Evolutionary conservation across 2,113 vertebrate genomes (phyloP).

Genomic region (Platysternon megacephalum): DNA sequence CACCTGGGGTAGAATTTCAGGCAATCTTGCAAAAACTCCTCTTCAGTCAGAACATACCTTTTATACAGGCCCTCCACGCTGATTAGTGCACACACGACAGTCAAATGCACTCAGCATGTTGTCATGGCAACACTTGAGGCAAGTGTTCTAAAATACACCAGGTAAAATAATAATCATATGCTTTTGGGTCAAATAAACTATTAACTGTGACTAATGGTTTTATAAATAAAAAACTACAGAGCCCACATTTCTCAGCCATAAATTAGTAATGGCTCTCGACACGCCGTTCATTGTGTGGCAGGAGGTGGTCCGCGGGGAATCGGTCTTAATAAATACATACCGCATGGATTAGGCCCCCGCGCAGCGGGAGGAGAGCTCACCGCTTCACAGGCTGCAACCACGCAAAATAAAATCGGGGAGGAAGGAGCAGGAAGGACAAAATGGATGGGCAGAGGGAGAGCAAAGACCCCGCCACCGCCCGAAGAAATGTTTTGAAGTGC

Average conservation of each 20-base stretch:
- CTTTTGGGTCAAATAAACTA: slow-evolving; percentile 65
- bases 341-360: slow-evolving; percentile 40
- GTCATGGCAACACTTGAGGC: slow-evolving; percentile 63
- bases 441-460: not conserved
- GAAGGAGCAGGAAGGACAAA: not conserved
- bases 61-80: slow-evolving; percentile 52
- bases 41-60: slow-evolving; percentile 15
- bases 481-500: not conserved
- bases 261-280: slow-evolving; percentile 45
- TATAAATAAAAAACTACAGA: slow-evolving; percentile 47
- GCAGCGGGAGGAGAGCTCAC: not conserved
- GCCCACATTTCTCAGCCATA: slow-evolving; percentile 19
- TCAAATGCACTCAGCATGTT: slow-evolving; percentile 63
- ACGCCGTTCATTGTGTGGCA: slow-evolving; percentile 48
- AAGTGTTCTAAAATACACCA: slow-evolving; percentile 62
- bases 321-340: slow-evolving; percentile 31
- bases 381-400: not conserved
- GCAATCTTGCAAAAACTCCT: slow-evolving; percentile 30
- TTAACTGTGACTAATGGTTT: slow-evolving; percentile 65
- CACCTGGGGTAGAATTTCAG: not conserved
- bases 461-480: not conserved
- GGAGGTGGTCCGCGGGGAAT: slow-evolving; percentile 61
- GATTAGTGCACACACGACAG: slow-evolving; percentile 64
- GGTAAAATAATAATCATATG: slow-evolving; percentile 65
- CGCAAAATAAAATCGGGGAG: not conserved